Evolutionary conservation across 1,140 invertebrate genomes (phyloP), one percentile per base, ranked within the genome.

Genomic region (Epicauta chinensis): DNA sequence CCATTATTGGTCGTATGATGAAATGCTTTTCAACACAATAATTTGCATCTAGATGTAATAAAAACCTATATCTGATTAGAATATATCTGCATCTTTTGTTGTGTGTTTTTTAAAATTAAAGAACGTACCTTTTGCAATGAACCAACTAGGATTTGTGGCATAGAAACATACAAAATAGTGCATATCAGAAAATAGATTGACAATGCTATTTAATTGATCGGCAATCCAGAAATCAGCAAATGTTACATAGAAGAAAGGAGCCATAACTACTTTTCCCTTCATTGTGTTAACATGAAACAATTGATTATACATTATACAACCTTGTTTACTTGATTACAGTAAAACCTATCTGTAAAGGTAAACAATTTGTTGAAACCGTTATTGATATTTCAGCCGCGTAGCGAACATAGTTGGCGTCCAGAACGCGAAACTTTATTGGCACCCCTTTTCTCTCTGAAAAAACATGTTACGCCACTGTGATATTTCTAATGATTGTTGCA

Each of bases 201-300:
- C 85, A 36, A 99, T 76, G 55, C 93, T 97, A 67, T 97, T 99
- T 57, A 98, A 77, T 71, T 99, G 97, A 78, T 99, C 97, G 23
- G 93, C 97, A 60, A 99, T 80, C 97, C 97, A 99, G 81, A 99
- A 99, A 75, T 99, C 97, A 17, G 97, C 94, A 72, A 99, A 99
- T 37, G 89, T 84, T 3, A 99, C 97, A 64, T 91, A 90, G 56
- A 91, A 89, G 65, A 98, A 97, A 32, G 97, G 97, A 0, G 96
- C 91, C 12, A 89, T 81, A 35, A 97, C 56, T 29, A 95, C 89
- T 46, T 92, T 79, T 55, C 84, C 85, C 91, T 89, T 23, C 23
- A 23, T 23, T 23, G 4, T 23, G 7, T 23, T 23, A 23, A 5
- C 23, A 23, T 23, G 23, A 3, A 23, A 23, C 23, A 23, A 1